Evolutionary conservation across 2,797 vertebrate species (phyloP).

Genomic region (Rachycentron canadum): DNA sequence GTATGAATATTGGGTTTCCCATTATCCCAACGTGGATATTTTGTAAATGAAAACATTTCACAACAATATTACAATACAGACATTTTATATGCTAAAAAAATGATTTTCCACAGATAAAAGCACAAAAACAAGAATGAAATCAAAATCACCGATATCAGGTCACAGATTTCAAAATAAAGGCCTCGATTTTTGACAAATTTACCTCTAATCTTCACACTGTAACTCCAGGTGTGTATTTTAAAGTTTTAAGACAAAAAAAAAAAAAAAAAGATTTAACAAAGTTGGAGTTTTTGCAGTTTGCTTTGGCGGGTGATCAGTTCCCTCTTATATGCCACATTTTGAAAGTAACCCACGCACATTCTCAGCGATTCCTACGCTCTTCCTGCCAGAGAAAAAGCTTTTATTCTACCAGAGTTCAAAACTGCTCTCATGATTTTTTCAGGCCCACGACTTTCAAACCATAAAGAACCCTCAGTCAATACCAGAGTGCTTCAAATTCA

Average conservation of each 20-base stretch:
- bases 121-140: not conserved
- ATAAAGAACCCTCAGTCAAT: constrained; percentile 37
- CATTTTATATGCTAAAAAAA: no score
- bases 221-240: not conserved
- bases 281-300: not conserved
- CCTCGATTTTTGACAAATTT: not conserved
- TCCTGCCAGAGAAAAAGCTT: constrained; percentile 35
- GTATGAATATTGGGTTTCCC: no score
- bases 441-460: constrained; percentile 53
- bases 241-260: not conserved
- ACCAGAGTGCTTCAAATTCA: constrained; percentile 28
- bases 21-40: no score
- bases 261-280: not conserved
- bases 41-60: no score
- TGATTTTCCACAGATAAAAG: not conserved
- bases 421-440: constrained; percentile 40
- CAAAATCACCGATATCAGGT: not conserved
- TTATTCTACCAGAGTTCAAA: constrained; percentile 42
- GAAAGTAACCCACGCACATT: constrained; percentile 60
- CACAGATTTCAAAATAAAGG: constrained; percentile 8
- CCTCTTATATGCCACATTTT: not conserved
- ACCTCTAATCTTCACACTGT: not conserved
- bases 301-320: not conserved
- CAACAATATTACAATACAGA: no score
- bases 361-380: constrained; percentile 43